These are phyloP conservation scores for Vulpes lagopus DNA, from an alignment of 2,113 vertebrate genomes.

Conservation along the genomic window DNA sequence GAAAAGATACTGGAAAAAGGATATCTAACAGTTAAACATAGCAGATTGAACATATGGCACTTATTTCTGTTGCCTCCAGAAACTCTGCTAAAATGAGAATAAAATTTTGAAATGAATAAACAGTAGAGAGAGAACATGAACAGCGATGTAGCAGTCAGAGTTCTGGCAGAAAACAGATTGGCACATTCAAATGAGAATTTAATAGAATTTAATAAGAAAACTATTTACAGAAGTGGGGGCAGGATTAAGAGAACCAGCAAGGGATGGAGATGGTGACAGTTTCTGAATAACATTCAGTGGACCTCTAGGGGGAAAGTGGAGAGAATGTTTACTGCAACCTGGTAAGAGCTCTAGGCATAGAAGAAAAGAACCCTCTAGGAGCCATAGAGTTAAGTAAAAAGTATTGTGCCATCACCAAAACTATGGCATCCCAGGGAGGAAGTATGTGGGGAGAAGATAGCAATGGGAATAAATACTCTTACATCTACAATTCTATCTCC, in stretches of 20 bases:
- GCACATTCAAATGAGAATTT: not conserved
- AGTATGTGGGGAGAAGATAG: no score
- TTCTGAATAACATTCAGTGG: not conserved
- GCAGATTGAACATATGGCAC: slow-evolving; percentile 59
- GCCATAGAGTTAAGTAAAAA: not conserved
- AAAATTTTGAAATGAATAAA: slow-evolving; percentile 54
- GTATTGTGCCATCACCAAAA: not conserved
- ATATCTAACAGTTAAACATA: slow-evolving; percentile 39
- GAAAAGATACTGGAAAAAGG: not conserved
- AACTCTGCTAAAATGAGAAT: slow-evolving; percentile 67
- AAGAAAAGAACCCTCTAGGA: not conserved
- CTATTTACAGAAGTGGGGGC: not conserved
- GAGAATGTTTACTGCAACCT: not conserved
- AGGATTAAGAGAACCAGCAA: not conserved
- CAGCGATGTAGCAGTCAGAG: slow-evolving; percentile 9
- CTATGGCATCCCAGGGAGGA: not conserved
- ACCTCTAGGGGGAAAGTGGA: not conserved
- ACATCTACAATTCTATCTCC: not conserved
- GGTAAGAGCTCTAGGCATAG: not conserved
- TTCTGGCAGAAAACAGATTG: slow-evolving; percentile 39
- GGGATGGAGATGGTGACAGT: no score
- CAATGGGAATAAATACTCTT: not conserved
- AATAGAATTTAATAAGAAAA: slow-evolving; percentile 29
- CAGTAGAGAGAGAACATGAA: slow-evolving; percentile 18
- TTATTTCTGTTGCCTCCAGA: slow-evolving; percentile 57